Percentiles rank a stretch among this genome's conserved stretches.
phyloP scores from a whole-genome alignment of 2,797 vertebrate species.

The Tadarida brasiliensis region DNA sequence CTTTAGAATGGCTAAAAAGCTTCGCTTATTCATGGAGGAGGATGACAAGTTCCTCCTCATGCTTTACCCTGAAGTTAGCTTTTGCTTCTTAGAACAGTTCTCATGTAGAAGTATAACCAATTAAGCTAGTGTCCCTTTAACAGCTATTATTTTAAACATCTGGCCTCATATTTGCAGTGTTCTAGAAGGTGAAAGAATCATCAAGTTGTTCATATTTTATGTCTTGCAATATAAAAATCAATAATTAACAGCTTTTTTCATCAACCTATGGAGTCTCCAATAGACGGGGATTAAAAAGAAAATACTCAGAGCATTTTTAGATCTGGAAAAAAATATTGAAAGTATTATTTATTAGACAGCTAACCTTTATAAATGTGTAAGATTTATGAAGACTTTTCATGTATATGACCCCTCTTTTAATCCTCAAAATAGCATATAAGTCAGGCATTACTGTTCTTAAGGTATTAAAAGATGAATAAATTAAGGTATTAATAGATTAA shows the following conservation, averaged over 20 bases:
- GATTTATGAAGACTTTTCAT: background rate
- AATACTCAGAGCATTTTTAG: background rate
- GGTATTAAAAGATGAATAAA: background rate
- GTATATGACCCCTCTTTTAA: background rate
- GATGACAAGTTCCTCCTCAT: background rate
- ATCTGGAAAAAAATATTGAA: background rate
- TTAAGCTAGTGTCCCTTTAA: background rate
- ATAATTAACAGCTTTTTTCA: background rate
- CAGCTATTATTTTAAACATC: background rate
- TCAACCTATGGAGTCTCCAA: background rate
- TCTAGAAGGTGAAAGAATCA: background rate
- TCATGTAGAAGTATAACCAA: background rate
- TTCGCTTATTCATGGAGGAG: no score
- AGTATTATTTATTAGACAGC: background rate
- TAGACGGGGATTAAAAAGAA: background rate
- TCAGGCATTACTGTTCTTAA: background rate
- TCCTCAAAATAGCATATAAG: background rate
- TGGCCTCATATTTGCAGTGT: background rate
- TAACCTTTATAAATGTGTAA: constrained; percentile 18
- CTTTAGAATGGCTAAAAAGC: background rate
- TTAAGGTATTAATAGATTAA: no score
- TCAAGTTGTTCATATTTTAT: background rate
- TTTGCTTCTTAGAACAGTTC: background rate
- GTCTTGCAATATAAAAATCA: background rate
- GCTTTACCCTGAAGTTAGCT: background rate